Evolutionary conservation across 2,113 vertebrate genomes (phyloP).

Genomic region (Steatornis caripensis): DNA sequence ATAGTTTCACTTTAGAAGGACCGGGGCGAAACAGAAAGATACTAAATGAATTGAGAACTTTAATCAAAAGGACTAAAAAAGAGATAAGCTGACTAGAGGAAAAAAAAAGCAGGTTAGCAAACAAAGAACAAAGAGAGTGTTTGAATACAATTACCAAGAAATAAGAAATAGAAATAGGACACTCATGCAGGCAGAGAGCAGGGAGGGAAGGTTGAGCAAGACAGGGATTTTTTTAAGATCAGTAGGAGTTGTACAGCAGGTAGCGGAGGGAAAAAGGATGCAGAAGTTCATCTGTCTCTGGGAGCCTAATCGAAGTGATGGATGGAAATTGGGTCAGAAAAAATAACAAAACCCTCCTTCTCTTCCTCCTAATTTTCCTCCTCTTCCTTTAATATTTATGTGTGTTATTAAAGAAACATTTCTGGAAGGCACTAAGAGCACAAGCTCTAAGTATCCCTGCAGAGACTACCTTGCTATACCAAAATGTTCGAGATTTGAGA

Average conservation of each 20-base stretch:
- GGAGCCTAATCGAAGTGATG: conserved; percentile 55
- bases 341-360: conserved; percentile 45
- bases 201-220: conserved; percentile 40
- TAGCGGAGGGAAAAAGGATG: conserved; percentile 7
- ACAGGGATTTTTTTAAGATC: conserved; percentile 45
- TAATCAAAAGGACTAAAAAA: conserved; percentile 71
- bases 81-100: conserved; percentile 64
- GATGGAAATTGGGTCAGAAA: conserved; percentile 59
- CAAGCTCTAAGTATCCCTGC: conserved; percentile 15
- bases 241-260: conserved; percentile 43
- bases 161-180: conserved; percentile 65
- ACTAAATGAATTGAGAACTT: conserved; percentile 67
- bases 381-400: conserved; percentile 61
- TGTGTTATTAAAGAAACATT: conserved; percentile 65
- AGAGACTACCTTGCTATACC: not conserved
- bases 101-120: conserved; percentile 64
- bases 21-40: conserved; percentile 55
- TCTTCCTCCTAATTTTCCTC: conserved; percentile 28
- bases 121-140: conserved; percentile 68
- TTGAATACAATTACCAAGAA: conserved; percentile 70
- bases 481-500: not conserved
- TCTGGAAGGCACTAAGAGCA: conserved; percentile 42
- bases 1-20: conserved; percentile 59
- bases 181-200: conserved; percentile 26
- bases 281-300: conserved; percentile 23